These are phyloP conservation scores for Tanypteryx hageni DNA, from an alignment of 2,888 invertebrate species.

Conservation along the genomic window DNA sequence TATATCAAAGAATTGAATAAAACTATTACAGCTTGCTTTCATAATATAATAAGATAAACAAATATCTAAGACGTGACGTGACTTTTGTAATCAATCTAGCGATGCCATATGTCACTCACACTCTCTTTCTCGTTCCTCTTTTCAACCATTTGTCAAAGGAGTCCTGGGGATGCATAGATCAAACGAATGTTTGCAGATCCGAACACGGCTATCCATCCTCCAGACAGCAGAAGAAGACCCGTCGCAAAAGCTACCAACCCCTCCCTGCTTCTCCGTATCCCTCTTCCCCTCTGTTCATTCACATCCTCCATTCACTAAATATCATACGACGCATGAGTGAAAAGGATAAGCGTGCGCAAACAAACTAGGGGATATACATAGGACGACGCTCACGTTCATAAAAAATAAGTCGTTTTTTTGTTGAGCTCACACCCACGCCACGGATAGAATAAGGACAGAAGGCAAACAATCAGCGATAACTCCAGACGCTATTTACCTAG, in stretches of 20 bases:
- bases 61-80: not conserved
- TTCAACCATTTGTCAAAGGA: constrained; percentile 48
- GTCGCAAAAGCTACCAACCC: not conserved
- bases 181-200: constrained; percentile 43
- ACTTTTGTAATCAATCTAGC: not conserved
- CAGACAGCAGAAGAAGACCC: not conserved
- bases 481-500: not conserved
- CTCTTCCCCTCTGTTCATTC: not conserved
- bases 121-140: constrained; percentile 5
- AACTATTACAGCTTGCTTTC: not conserved
- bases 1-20: not conserved
- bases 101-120: not conserved
- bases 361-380: not conserved
- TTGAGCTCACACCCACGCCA: not conserved
- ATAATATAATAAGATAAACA: not conserved
- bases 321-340: constrained; percentile 4
- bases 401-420: constrained; percentile 20
- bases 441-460: not conserved
- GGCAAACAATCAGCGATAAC: not conserved
- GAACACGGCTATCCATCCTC: constrained; percentile 17
- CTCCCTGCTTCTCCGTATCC: not conserved
- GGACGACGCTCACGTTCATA: not conserved
- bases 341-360: constrained; percentile 18
- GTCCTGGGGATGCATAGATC: constrained; percentile 4
- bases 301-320: not conserved